These are phyloP conservation scores for Arothron firmamentum DNA, from an alignment of 2,113 vertebrate genomes.

Conservation along the genomic window DNA sequence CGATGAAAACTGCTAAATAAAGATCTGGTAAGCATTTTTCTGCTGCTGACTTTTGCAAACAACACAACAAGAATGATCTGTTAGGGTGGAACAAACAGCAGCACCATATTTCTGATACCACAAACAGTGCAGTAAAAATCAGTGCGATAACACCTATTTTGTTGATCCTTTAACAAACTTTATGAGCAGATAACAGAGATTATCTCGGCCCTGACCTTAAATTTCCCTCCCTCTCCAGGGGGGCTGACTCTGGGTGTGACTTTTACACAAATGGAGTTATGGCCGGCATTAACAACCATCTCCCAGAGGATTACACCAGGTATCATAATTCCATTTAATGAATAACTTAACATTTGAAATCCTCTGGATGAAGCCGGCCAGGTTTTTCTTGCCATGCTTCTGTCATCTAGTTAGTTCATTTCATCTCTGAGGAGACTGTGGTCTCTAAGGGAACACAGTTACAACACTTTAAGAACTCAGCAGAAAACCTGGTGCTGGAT, in stretches of 20 bases:
- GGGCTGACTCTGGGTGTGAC: slow-evolving; percentile 49
- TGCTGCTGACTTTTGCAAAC: too few relatives aligned
- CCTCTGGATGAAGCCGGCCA: slow-evolving; percentile 37
- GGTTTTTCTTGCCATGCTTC: slow-evolving; percentile 31
- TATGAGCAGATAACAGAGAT: slow-evolving; percentile 34
- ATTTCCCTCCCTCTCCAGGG: slow-evolving; percentile 29
- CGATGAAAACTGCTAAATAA: too few relatives aligned
- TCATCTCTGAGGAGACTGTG: slow-evolving; percentile 38
- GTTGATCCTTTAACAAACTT: slow-evolving; percentile 13
- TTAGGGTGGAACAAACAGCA: too few relatives aligned
- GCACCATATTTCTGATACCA: not conserved
- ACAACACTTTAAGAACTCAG: slow-evolving; percentile 51
- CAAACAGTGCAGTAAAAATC: not conserved
- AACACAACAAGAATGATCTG: too few relatives aligned
- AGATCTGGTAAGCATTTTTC: too few relatives aligned
- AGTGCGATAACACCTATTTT: not conserved
- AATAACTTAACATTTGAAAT: slow-evolving; percentile 78
- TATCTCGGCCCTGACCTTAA: slow-evolving; percentile 41
- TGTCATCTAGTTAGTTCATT: slow-evolving; percentile 49
- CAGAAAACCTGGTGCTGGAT: slow-evolving; percentile 30
- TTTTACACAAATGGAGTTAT: slow-evolving; percentile 61
- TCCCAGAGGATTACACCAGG: slow-evolving; percentile 47
- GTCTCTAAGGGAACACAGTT: slow-evolving; percentile 44
- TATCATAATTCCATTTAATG: slow-evolving; percentile 74
- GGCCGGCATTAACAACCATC: slow-evolving; percentile 63